Base-by-base conservation (phyloP, 2,113 vertebrate species). In the Equus przewalskii region DNA sequence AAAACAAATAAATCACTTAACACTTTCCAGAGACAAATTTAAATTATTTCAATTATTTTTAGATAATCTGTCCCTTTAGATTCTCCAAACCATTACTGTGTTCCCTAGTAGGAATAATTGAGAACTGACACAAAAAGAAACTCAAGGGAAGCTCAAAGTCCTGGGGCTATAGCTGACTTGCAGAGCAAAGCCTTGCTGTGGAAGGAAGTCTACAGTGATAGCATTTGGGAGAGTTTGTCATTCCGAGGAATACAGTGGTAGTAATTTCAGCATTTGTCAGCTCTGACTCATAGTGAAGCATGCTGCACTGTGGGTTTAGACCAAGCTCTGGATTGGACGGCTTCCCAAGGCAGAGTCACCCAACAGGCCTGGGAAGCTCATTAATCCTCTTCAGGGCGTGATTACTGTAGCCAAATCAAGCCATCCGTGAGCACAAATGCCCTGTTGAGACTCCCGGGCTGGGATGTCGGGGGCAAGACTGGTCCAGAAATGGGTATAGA, bases 301-400 rank as follows among this genome's bases (percentile, higher is more conserved):
- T 60, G 95, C 89, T 69, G 46, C 5, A 26, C 18, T 8, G 6
- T 12, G 64, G 60, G n/a, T 90, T 89, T 5, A 90, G 96, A 85
- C 64, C 58, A 46, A 54, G 96, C 69, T 86, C 82, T 36, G 85
- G 72, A 70, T 1, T 84, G 96, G 87, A 93, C 2, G 19, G 10
- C 33, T 97, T 96, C 79, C 87, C 94, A 46, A 79, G 83, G 84
- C 85, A 81, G 86, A 98, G 92, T 89, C 94, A 84, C 94, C 94
- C 72, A 58, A 86, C 94, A 96, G 95, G 96, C 94, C 81, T 0
- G 60, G 84, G 92, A 75, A 98, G 94, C 90, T 97, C 3, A 0
- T 89, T 96, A 97, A 93, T 89, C 96, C 62, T 91, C 85, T n/a
- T 18, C 46, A 54, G 91, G 96, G 84, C 19, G 1, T 96, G 78